phyloP scores from a whole-genome alignment of 2,113 vertebrate species.

The Sturnira hondurensis region DNA sequence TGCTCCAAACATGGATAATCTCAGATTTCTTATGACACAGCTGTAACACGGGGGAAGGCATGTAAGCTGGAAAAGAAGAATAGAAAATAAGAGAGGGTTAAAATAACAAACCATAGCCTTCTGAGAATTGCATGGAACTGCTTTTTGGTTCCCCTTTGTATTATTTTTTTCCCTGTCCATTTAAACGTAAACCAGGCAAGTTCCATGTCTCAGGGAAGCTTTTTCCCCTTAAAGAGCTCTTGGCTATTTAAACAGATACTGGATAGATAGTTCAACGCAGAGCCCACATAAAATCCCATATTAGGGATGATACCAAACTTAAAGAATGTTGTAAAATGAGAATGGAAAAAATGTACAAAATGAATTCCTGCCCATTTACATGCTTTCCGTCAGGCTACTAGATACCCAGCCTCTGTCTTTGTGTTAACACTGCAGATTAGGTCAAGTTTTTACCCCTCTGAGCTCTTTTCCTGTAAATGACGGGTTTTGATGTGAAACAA shows the following conservation, averaged over 20 bases:
- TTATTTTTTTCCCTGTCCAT: constrained; percentile 9
- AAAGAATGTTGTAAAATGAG: constrained; percentile 88
- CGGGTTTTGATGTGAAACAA: constrained; percentile 99
- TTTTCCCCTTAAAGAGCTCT: constrained; percentile 70
- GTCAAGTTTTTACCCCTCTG: constrained; percentile 99
- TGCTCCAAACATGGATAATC: not conserved
- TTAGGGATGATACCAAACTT: constrained; percentile 84
- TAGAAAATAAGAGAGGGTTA: constrained; percentile 19
- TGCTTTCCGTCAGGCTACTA: constrained; percentile 95
- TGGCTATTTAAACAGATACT: constrained; percentile 79
- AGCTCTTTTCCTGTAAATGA: constrained; percentile 99
- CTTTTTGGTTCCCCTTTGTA: not conserved
- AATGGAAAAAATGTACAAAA: constrained; percentile 89
- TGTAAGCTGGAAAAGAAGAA: constrained; percentile 32
- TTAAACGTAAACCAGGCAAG: constrained; percentile 66
- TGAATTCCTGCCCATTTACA: constrained; percentile 98
- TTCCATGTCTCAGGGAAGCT: constrained; percentile 17
- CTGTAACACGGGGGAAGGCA: not conserved
- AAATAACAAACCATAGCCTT: constrained; percentile 64
- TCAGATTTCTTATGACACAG: constrained; percentile 34
- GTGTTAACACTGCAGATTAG: constrained; percentile 99
- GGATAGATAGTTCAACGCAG: constrained; percentile 75
- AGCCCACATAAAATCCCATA: constrained; percentile 80
- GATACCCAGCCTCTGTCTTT: constrained; percentile 98
- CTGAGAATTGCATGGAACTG: constrained; percentile 28